Evolutionary conservation across 2,888 invertebrate genomes (phyloP).

Genomic region (Plebejus anna): DNA sequence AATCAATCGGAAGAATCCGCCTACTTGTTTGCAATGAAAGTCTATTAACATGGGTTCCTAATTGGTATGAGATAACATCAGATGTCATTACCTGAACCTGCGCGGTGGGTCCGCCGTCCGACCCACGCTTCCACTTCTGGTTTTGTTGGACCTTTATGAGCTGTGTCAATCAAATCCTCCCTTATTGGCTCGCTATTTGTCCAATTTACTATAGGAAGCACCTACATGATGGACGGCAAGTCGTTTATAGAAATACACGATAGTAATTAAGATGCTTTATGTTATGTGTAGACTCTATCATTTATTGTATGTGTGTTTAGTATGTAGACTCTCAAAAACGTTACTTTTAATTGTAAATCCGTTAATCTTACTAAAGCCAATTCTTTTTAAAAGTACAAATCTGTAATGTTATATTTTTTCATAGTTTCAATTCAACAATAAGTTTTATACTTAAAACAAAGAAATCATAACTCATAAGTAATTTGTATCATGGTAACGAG

Average conservation of each 20-base stretch:
- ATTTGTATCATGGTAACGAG: neutral
- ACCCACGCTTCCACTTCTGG: conserved; percentile 33
- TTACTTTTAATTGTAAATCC: no score
- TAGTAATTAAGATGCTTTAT: neutral
- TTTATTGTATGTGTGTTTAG: neutral
- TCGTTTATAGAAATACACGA: neutral
- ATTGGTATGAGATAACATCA: conserved; percentile 38
- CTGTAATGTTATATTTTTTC: no score
- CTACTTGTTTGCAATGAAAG: conserved; percentile 29
- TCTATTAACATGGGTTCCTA: conserved; percentile 35
- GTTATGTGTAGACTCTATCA: neutral
- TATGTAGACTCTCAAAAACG: neutral
- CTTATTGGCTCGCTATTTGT: conserved; percentile 20
- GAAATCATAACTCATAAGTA: neutral
- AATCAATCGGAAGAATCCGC: conserved; percentile 25
- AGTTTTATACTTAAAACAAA: no score
- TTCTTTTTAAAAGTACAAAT: no score
- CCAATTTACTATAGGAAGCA: conserved; percentile 6
- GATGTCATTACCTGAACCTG: conserved; percentile 36
- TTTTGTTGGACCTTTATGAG: conserved; percentile 11
- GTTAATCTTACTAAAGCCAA: no score
- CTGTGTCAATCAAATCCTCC: conserved; percentile 11
- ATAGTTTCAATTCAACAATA: no score
- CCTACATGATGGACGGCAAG: conserved; percentile 1
- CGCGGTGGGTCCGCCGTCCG: conserved; percentile 35